These are phyloP conservation scores for Paratilapia polleni DNA, from an alignment of 2,113 vertebrate genomes.

Conservation along the genomic window DNA sequence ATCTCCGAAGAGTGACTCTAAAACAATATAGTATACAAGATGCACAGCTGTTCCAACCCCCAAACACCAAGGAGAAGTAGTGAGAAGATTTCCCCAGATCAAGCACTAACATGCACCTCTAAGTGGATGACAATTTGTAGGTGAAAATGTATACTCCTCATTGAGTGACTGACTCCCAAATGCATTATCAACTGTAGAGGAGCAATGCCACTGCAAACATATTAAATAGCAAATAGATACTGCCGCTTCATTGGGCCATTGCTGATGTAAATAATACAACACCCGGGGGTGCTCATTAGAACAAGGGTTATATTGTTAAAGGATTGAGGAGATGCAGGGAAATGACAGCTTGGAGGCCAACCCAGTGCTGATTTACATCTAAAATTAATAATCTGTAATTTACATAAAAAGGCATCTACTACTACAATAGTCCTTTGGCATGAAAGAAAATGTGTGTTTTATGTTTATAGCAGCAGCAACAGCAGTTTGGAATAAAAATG, in stretches of 20 bases:
- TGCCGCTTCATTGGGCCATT: neutral
- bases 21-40: neutral
- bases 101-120: neutral
- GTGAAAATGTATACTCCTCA: slow-evolving; percentile 1
- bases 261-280: slow-evolving; percentile 39
- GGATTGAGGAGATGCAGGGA: slow-evolving; percentile 6
- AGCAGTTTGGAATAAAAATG: slow-evolving; percentile 16
- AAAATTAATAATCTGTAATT: slow-evolving; percentile 40
- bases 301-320: slow-evolving; percentile 31
- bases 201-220: neutral
- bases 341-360: slow-evolving; percentile 1
- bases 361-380: slow-evolving; percentile 37
- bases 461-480: neutral
- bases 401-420: slow-evolving; percentile 22
- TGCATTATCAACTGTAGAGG: neutral
- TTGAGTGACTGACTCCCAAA: slow-evolving; percentile 3
- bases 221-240: slow-evolving; percentile 14
- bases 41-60: neutral
- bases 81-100: neutral
- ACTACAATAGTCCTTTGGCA: neutral
- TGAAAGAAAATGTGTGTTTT: neutral
- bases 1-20: neutral
- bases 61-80: neutral
- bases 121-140: slow-evolving; percentile 10
- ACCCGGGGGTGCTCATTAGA: slow-evolving; percentile 32